These are phyloP conservation scores for Epinephelus cyanopodus DNA, from an alignment of 2,113 vertebrate species.

Conservation along the genomic window DNA sequence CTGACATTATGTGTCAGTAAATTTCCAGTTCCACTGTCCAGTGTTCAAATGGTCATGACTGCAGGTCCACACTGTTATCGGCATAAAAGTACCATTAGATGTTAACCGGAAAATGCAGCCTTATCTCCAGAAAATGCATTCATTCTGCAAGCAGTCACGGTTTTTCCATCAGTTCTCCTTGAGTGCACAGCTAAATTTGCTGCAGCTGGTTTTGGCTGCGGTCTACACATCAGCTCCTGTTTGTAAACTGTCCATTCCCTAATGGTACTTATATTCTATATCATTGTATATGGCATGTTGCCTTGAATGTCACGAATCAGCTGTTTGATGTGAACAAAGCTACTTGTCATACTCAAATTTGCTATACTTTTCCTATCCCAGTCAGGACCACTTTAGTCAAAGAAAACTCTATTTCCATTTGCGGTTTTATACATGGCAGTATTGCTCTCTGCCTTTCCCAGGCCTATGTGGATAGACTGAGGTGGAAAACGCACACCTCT, in stretches of 20 bases:
- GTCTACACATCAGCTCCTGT: conserved; percentile 22
- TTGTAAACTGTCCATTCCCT: conserved; percentile 4
- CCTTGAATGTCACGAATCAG: background rate
- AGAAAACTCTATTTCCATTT: too few relatives aligned
- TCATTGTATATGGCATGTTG: too few relatives aligned
- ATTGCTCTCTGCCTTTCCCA: too few relatives aligned
- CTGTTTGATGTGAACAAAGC: background rate
- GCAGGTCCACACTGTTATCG: conserved; percentile 24
- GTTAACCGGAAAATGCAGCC: conserved; percentile 27
- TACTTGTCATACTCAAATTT: background rate
- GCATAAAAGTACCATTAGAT: conserved; percentile 15
- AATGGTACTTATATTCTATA: background rate
- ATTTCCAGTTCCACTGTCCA: background rate
- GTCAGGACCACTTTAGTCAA: too few relatives aligned
- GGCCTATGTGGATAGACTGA: too few relatives aligned
- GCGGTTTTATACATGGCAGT: too few relatives aligned
- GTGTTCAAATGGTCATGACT: conserved; percentile 3
- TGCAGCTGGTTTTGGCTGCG: conserved; percentile 24
- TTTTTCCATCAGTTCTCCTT: conserved; percentile 60
- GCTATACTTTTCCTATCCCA: too few relatives aligned
- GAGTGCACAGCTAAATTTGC: conserved; percentile 47
- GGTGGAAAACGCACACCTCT: too few relatives aligned
- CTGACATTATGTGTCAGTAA: background rate
- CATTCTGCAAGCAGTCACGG: conserved; percentile 47
- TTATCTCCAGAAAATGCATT: conserved; percentile 43